These are phyloP conservation scores for Cyclophora albipunctata DNA, from an alignment of 2,888 invertebrate species.

Conservation along the genomic window DNA sequence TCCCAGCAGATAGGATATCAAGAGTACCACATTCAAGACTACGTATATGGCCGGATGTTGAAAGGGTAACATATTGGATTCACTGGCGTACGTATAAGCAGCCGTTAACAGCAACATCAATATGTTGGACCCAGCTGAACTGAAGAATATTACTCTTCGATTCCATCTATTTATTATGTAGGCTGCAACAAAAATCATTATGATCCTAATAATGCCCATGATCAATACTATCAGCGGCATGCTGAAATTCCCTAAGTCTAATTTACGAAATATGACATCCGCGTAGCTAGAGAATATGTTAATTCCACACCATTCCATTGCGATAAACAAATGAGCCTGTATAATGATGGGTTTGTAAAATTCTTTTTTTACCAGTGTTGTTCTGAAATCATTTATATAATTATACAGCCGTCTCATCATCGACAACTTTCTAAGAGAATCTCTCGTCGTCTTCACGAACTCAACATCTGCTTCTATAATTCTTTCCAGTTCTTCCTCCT, in stretches of 20 bases:
- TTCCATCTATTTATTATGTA: slow-evolving; percentile 38
- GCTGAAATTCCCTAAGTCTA: slow-evolving; percentile 30
- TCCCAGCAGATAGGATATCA: slow-evolving; percentile 34
- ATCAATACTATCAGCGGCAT: slow-evolving; percentile 34
- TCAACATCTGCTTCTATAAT: slow-evolving; percentile 28
- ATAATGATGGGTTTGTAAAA: slow-evolving; percentile 49
- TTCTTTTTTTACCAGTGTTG: slow-evolving; percentile 33
- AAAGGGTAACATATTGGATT: not conserved
- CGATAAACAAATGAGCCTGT: slow-evolving; percentile 41
- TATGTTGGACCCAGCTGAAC: slow-evolving; percentile 30
- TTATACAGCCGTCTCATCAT: slow-evolving; percentile 1
- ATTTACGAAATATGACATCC: slow-evolving; percentile 35
- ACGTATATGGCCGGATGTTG: too few species aligned
- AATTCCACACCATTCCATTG: slow-evolving; percentile 44
- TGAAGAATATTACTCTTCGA: slow-evolving; percentile 37
- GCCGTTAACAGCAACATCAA: slow-evolving; percentile 32
- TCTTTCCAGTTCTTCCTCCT: slow-evolving; percentile 37
- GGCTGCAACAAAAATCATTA: slow-evolving; percentile 35
- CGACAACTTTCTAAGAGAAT: slow-evolving; percentile 17
- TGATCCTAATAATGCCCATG: slow-evolving; percentile 36
- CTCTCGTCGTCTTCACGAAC: slow-evolving; percentile 21
- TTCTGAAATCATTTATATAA: slow-evolving; percentile 17
- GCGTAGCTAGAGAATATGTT: slow-evolving; percentile 34
- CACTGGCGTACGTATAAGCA: slow-evolving; percentile 35
- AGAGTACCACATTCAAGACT: too few species aligned